Base-by-base conservation (phyloP, 2,113 vertebrate genomes). In the Zosterops borbonicus region DNA sequence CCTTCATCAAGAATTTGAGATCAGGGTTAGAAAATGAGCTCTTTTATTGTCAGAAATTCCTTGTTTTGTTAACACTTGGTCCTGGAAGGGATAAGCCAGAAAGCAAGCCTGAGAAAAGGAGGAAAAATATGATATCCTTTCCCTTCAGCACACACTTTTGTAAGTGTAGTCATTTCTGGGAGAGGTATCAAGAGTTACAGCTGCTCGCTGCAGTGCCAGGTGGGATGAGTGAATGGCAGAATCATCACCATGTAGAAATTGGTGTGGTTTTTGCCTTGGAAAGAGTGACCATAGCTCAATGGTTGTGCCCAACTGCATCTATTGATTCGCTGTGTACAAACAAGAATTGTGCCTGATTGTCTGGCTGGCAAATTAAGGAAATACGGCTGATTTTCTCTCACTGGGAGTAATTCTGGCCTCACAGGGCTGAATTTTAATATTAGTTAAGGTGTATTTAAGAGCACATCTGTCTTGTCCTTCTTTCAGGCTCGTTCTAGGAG, bases 221-320 rank as follows among this genome's bases (percentile, higher is more conserved):
- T 75, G 89, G 60, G 65, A 71, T 88, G 85, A 90, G 58, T 47
- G 89, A 87, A 68, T 70, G 93, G 92, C 89, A 86, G 67, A 91
- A 55, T 71, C 65, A 73, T 71, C 69, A 68, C 3, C 0, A 1
- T 22, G 52, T 21, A 25, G 82, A 60, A 86, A 63, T 50, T 1
- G 5, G 23, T 47, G 74, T 76, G 62, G 63, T 35, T 92, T 92
- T 82, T 85, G 27, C 42, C 44, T 89, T 58, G 62, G 42, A 69
- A 63, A 53, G 63, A n/a, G 37, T 2, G 44, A 49, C 53, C 6
- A 3, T 2, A 27, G n/a, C 52, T 65, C 33, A 46, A 3, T 6
- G 8, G 14, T 52, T 76, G 35, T 75, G 58, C 62, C 75, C 2
- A 6, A 20, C 52, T 46, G 37, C 60, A 55, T 25, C 47, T 67